phyloP scores from a whole-genome alignment of 30 jellyfish, hydroid and myxozoan genomes.

The Aurelia sp. region DNA sequence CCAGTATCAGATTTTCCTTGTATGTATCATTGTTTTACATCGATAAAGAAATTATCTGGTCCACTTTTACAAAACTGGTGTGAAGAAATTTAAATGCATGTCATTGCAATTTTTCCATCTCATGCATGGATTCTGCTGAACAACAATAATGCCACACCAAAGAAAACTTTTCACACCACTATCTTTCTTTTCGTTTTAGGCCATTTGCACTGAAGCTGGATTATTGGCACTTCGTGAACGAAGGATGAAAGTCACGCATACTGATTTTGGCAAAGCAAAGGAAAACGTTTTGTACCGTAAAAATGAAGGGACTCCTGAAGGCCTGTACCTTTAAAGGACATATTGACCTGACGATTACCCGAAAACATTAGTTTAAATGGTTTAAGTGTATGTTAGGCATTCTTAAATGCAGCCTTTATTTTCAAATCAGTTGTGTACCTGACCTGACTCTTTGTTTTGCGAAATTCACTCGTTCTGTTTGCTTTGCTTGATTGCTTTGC shows the following conservation, averaged over 20 bases:
- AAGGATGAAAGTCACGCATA: constrained; percentile 91
- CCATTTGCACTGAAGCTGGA: constrained; percentile 99
- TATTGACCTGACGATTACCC: background rate
- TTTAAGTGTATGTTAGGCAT: no score
- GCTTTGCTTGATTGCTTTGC: no score
- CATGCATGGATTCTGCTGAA: no score
- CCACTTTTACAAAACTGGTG: background rate
- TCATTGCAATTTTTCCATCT: no score
- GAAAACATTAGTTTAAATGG: background rate
- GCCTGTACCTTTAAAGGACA: constrained; percentile 74
- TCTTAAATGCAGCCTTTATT: background rate
- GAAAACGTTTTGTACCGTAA: constrained; percentile 95
- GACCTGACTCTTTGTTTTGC: no score
- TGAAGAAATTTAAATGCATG: background rate
- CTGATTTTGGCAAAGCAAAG: constrained; percentile 93
- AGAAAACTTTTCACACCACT: no score
- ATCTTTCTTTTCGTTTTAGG: constrained; percentile 47
- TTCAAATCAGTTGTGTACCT: no score
- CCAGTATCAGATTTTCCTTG: no score
- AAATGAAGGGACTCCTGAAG: constrained; percentile 97
- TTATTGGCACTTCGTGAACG: constrained; percentile 97
- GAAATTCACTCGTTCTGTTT: no score
- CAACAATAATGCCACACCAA: no score
- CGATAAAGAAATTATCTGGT: background rate
- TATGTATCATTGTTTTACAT: no score